Percentiles rank a stretch among this genome's conserved stretches.
phyloP scores from a whole-genome alignment of 1,140 invertebrate genomes.

The Anastatus disparis region DNA sequence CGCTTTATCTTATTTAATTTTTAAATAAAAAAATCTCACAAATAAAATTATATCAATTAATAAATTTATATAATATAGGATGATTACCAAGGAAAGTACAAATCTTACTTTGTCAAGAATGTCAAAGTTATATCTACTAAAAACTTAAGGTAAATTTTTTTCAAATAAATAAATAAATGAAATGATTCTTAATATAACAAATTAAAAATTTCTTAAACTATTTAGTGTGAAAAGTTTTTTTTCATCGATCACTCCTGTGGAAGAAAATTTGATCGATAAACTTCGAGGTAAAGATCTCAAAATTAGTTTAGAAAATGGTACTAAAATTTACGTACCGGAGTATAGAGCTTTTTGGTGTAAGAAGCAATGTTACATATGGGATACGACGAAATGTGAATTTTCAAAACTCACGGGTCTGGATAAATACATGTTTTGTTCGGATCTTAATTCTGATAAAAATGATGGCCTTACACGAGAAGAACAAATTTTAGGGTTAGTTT shows the following conservation, averaged over 20 bases:
- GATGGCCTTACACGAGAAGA: constrained; percentile 70
- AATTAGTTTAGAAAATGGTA: constrained; percentile 63
- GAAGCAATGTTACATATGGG: constrained; percentile 78
- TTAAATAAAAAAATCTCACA: no score
- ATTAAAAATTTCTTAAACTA: no score
- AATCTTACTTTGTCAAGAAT: constrained; percentile 74
- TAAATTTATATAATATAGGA: constrained; percentile 68
- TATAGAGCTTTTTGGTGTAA: constrained; percentile 73
- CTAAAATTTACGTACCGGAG: constrained; percentile 52
- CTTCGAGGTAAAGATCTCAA: constrained; percentile 52
- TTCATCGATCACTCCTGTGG: background rate
- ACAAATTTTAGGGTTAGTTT: constrained; percentile 63
- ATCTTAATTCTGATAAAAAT: constrained; percentile 68
- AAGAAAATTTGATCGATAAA: constrained; percentile 46
- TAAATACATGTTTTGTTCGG: constrained; percentile 68
- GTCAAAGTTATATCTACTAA: constrained; percentile 68
- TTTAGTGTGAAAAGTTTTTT: background rate
- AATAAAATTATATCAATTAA: background rate
- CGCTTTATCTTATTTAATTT: no score
- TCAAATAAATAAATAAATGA: background rate
- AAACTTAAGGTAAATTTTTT: constrained; percentile 59
- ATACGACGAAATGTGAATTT: constrained; percentile 70
- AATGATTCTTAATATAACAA: background rate
- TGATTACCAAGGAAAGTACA: constrained; percentile 76
- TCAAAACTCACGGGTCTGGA: constrained; percentile 76